Evolutionary conservation across 2,113 vertebrate genomes (phyloP), one percentile per base, ranked within the genome.

Genomic region (Centropus bengalensis): DNA sequence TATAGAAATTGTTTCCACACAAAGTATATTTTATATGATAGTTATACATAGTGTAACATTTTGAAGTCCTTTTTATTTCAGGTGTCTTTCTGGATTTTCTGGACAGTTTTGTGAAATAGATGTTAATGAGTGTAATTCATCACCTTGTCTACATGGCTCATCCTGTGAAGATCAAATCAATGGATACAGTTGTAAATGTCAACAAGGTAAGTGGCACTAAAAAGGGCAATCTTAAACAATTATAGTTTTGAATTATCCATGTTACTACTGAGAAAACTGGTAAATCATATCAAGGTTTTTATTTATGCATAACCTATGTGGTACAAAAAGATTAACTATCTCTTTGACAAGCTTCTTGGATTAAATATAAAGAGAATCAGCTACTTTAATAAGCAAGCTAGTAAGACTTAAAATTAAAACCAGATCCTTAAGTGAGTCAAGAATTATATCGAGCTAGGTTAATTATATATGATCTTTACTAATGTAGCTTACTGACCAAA

Each of bases 161-260:
- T 94, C 98, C 80, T 99, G 98, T 97, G 97, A 98, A 97, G 98
- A 99, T 96, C 97, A 97, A 83, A 97, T 98, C 94, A 98, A 98
- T 95, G 98, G 98, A 93, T 99, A 98, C 92, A 92, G 96, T 96
- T 99, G 98, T 96, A 98, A 98, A 97, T 99, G 98, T 96, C 98
- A 89, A 62, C 81, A 95, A 97, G 97, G 97, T 98, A 98, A 97
- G 56, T 84, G 75, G 70, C 38, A 17, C 47, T 21, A 76, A 54
- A 76, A 70, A 89, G 84, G 91, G 32, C 21, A 59, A 44, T 86
- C 28, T 71, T 55, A 93, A 84, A n/a, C 6, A 56, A 56, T 40
- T 2, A 12, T 13, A 23, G 23, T 52, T 90, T 81, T 73, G 52
- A 59, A 71, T 88, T 79, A 78, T 49, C 23, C 4, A 6, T 83